A percentile compares a stretch with the other conserved stretches of the same genome.
Conservation (phyloP, 2,888 invertebrate species). For the Trichopria drosophilae region DNA sequence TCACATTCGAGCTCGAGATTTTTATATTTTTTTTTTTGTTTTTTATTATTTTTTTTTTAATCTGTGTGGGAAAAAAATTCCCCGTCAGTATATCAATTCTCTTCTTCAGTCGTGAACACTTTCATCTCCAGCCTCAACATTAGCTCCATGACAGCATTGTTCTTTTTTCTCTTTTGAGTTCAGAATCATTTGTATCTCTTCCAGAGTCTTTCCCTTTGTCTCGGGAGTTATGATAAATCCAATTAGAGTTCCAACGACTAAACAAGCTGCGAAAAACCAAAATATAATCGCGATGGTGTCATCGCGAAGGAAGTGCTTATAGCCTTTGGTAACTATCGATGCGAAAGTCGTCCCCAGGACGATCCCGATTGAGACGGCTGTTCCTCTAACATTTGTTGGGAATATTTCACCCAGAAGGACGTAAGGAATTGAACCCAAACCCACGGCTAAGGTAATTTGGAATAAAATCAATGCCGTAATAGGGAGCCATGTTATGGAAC, state of each 20-base stretch:
- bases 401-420: slow-evolving; percentile 69
- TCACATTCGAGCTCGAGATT: too few species aligned
- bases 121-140: neutral
- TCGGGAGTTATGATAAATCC: slow-evolving; percentile 63
- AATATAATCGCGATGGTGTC: slow-evolving; percentile 63
- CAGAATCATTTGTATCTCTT: slow-evolving; percentile 60
- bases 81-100: too few species aligned
- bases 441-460: slow-evolving; percentile 67
- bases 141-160: neutral
- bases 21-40: too few species aligned
- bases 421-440: slow-evolving; percentile 67
- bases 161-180: slow-evolving; percentile 39
- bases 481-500: slow-evolving; percentile 63
- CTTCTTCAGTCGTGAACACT: too few species aligned
- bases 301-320: slow-evolving; percentile 62
- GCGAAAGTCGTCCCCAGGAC: slow-evolving; percentile 65
- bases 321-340: slow-evolving; percentile 65
- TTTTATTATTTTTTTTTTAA: too few species aligned
- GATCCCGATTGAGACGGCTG: slow-evolving; percentile 67
- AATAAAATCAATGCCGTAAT: slow-evolving; percentile 65
- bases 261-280: slow-evolving; percentile 62
- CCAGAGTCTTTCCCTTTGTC: slow-evolving; percentile 66
- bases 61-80: slow-evolving; percentile 28
- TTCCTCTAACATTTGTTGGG: slow-evolving; percentile 66
- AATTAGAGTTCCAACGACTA: slow-evolving; percentile 62